Percentiles rank a stretch among this genome's conserved stretches.
Conservation (phyloP, 1,140 invertebrate genomes). For the Agraylea sexmaculata region DNA sequence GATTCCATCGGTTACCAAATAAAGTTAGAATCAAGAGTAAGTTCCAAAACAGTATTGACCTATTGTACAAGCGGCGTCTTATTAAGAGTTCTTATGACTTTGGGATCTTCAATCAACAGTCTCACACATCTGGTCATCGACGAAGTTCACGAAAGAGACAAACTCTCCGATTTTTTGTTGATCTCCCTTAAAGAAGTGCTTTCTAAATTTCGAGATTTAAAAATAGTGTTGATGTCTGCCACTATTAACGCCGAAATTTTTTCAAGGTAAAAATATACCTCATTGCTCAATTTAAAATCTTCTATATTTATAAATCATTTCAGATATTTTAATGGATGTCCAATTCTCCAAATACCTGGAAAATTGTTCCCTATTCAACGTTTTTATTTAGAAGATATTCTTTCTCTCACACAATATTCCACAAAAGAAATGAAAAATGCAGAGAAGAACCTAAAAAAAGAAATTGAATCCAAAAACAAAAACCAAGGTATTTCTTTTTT, state of each 20-base stretch:
- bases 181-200: conserved; percentile 72
- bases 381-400: conserved; percentile 73
- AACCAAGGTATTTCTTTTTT: no score
- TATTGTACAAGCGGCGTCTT: conserved; percentile 90
- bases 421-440: conserved; percentile 50
- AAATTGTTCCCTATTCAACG: conserved; percentile 65
- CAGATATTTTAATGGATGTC: conserved; percentile 63
- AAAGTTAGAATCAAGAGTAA: conserved; percentile 69
- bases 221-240: conserved; percentile 91
- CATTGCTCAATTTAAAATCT: neutral
- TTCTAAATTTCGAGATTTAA: conserved; percentile 56
- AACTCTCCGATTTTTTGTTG: conserved; percentile 85
- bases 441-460: conserved; percentile 25
- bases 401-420: conserved; percentile 58
- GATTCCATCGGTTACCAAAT: conserved; percentile 91
- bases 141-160: conserved; percentile 90
- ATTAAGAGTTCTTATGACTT: conserved; percentile 71
- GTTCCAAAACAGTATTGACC: conserved; percentile 68
- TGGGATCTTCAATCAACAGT: conserved; percentile 47
- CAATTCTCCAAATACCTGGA: conserved; percentile 70
- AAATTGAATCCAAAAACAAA: neutral
- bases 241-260: conserved; percentile 75
- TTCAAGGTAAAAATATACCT: conserved; percentile 43
- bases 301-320: conserved; percentile 6
- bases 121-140: conserved; percentile 85